Evolutionary conservation across 2,888 invertebrate genomes (phyloP).

Genomic region (Nomada ferruginata): DNA sequence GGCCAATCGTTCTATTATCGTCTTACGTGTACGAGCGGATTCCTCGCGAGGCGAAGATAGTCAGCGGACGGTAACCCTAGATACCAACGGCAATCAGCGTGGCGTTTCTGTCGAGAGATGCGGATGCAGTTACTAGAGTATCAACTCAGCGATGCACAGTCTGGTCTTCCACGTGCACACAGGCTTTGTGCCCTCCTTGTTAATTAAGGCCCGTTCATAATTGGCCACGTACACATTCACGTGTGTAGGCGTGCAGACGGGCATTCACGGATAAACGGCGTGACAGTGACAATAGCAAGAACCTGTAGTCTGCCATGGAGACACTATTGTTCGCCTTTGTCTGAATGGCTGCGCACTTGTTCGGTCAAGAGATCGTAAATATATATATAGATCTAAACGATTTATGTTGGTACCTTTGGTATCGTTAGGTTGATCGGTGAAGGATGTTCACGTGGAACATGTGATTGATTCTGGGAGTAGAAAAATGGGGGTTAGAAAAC

Average conservation of each 20-base stretch:
- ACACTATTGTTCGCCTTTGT: constrained; percentile 26
- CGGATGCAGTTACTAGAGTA: constrained; percentile 43
- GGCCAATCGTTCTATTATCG: constrained; percentile 27
- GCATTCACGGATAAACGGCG: constrained; percentile 21
- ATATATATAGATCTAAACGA: constrained; percentile 12
- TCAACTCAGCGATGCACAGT: constrained; percentile 44
- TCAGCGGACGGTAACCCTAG: constrained; percentile 7
- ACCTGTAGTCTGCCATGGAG: constrained; percentile 35
- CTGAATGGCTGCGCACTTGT: constrained; percentile 60
- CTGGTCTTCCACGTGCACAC: constrained; percentile 12
- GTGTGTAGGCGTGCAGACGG: constrained; percentile 12
- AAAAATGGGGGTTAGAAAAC: too few relatives aligned
- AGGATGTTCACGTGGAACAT: too few relatives aligned
- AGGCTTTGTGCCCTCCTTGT: constrained; percentile 62
- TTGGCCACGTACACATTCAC: constrained; percentile 55
- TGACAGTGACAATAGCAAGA: constrained; percentile 35
- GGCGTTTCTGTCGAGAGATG: constrained; percentile 20
- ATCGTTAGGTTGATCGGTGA: neutral
- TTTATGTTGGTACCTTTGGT: constrained; percentile 3
- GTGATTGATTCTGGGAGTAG: too few relatives aligned
- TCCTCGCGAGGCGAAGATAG: constrained; percentile 7
- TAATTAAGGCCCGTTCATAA: constrained; percentile 68
- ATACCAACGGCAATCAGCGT: constrained; percentile 45
- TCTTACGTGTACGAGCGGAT: constrained; percentile 13
- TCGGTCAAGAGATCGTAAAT: constrained; percentile 56